phyloP scores from a whole-genome alignment of 2,888 invertebrate genomes.

The Laothoe populi region DNA sequence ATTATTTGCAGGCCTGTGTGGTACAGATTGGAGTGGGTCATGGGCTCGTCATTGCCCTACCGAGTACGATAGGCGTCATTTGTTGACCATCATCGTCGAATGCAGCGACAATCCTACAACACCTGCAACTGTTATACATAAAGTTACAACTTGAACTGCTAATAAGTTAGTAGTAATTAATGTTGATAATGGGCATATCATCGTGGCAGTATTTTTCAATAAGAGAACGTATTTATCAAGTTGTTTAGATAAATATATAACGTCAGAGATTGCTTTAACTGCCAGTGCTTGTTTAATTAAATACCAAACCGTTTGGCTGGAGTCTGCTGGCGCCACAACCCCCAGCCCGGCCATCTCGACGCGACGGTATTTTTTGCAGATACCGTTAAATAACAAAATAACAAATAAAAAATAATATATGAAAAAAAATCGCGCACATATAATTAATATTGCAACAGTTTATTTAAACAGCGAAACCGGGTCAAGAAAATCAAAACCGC shows the following conservation, averaged over 20 bases:
- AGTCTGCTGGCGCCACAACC: background rate
- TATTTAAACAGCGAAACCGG: conserved; percentile 72
- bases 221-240: background rate
- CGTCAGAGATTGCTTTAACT: background rate
- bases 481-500: conserved; percentile 78
- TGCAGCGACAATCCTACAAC: background rate
- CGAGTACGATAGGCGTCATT: background rate
- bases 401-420: too few species aligned
- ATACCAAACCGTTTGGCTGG: background rate
- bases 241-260: background rate
- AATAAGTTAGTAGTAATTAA: background rate
- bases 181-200: background rate
- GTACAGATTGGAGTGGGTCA: background rate
- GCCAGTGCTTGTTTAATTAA: background rate
- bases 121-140: background rate
- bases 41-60: background rate
- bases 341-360: background rate
- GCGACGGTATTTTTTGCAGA: conserved; percentile 33
- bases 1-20: background rate
- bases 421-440: conserved; percentile 47
- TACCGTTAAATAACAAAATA: conserved; percentile 32
- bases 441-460: conserved; percentile 73
- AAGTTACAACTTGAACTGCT: background rate
- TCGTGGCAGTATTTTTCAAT: too few species aligned
- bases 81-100: background rate